Evolutionary conservation across 1,140 invertebrate genomes (phyloP).

Genomic region (Heliconius eleuchia): DNA sequence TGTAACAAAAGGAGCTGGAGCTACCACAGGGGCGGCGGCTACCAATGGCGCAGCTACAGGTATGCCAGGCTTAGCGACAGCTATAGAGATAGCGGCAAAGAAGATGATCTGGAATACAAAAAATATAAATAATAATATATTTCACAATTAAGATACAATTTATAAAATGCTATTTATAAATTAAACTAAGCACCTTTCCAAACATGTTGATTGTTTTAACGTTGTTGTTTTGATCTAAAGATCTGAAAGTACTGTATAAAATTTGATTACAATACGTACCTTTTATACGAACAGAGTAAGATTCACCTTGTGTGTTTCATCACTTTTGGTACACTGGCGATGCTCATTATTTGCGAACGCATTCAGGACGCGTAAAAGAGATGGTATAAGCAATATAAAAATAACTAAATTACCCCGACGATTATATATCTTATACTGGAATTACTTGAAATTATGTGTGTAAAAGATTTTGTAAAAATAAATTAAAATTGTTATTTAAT

Average conservation of each 20-base stretch:
- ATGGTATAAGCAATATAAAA: neutral
- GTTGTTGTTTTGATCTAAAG: slow-evolving; percentile 57
- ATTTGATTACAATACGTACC: slow-evolving; percentile 61
- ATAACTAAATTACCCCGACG: neutral
- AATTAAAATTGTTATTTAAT: no score
- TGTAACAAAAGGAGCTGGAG: slow-evolving; percentile 83
- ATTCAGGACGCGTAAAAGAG: slow-evolving; percentile 55
- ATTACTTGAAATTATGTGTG: neutral
- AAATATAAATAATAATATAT: slow-evolving; percentile 12
- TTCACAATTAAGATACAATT: neutral
- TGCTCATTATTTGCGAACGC: slow-evolving; percentile 40
- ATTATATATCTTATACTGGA: neutral
- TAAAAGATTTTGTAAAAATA: no score
- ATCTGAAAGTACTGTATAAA: slow-evolving; percentile 57
- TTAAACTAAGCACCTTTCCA: slow-evolving; percentile 52
- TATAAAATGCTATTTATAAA: neutral
- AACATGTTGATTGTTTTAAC: slow-evolving; percentile 63
- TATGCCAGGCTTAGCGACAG: slow-evolving; percentile 67
- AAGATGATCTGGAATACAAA: slow-evolving; percentile 60
- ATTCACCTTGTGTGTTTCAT: slow-evolving; percentile 79
- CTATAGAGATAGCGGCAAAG: slow-evolving; percentile 60
- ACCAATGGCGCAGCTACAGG: slow-evolving; percentile 60
- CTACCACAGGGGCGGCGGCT: slow-evolving; percentile 52
- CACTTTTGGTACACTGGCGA: slow-evolving; percentile 49
- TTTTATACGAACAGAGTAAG: slow-evolving; percentile 72